Conservation (phyloP, 2,888 invertebrate species). For the Griposia aprilina region DNA sequence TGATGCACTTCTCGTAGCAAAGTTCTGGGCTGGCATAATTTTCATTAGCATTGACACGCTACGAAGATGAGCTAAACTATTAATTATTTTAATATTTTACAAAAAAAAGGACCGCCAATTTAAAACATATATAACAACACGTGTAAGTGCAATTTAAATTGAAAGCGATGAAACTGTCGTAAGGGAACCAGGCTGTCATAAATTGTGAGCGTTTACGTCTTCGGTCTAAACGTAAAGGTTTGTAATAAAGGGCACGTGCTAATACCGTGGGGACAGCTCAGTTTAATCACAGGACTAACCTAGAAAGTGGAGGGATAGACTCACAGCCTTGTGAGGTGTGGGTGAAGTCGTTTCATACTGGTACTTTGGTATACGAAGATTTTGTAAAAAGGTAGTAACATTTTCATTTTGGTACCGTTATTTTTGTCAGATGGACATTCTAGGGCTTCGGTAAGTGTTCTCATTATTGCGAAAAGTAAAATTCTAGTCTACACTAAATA, state of each 20-base stretch:
- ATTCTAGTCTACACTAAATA: background rate
- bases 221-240: conserved; percentile 3
- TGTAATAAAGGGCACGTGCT: conserved; percentile 31
- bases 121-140: conserved; percentile 2
- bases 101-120: background rate
- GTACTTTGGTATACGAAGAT: background rate
- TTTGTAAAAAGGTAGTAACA: background rate
- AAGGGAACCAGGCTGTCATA: background rate
- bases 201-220: conserved; percentile 15
- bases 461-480: background rate
- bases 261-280: background rate
- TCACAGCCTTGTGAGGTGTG: conserved; percentile 12
- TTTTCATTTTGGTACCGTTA: background rate
- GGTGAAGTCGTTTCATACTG: background rate
- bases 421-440: background rate
- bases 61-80: background rate
- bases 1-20: too few species aligned
- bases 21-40: background rate
- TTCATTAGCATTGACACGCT: background rate
- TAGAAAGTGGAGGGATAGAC: conserved; percentile 4
- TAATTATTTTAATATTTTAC: background rate
- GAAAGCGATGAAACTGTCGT: conserved; percentile 6
- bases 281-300: conserved; percentile 10
- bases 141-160: background rate
- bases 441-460: too few species aligned